These are phyloP conservation scores for Heliothis peltigera DNA, from an alignment of 2,888 invertebrate genomes.

Conservation along the genomic window DNA sequence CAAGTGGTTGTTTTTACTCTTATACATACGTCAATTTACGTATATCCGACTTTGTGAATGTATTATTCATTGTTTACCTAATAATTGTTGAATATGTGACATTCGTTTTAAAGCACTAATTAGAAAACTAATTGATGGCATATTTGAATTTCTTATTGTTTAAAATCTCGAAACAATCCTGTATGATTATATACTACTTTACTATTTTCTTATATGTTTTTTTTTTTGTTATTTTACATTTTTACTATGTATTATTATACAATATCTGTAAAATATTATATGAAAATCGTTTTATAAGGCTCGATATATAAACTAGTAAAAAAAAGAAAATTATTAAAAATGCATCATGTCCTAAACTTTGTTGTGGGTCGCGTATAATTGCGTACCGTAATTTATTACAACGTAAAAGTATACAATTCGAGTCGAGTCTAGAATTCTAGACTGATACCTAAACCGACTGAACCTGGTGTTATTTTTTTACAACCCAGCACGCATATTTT, in stretches of 20 bases:
- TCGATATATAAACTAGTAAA: too few relatives aligned
- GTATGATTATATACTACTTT: background rate
- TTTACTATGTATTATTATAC: background rate
- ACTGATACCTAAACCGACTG: too few relatives aligned
- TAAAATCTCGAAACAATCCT: background rate
- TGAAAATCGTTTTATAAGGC: too few relatives aligned
- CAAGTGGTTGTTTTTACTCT: constrained; percentile 25
- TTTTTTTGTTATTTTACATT: background rate
- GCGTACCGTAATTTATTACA: too few relatives aligned
- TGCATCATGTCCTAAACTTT: too few relatives aligned
- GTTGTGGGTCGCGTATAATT: too few relatives aligned
- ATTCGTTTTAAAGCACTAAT: background rate
- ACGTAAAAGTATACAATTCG: too few relatives aligned
- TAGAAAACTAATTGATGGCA: background rate
- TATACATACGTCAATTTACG: background rate
- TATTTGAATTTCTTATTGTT: background rate
- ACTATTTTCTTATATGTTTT: background rate
- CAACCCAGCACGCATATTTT: too few relatives aligned
- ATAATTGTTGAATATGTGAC: background rate
- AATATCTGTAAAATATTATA: too few relatives aligned
- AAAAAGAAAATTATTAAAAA: too few relatives aligned
- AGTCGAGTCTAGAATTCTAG: too few relatives aligned
- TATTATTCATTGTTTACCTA: background rate
- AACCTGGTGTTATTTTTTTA: too few relatives aligned
- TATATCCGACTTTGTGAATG: background rate